Conservation (phyloP, 1,140 invertebrate species). For the Penaeus chinensis region DNA sequence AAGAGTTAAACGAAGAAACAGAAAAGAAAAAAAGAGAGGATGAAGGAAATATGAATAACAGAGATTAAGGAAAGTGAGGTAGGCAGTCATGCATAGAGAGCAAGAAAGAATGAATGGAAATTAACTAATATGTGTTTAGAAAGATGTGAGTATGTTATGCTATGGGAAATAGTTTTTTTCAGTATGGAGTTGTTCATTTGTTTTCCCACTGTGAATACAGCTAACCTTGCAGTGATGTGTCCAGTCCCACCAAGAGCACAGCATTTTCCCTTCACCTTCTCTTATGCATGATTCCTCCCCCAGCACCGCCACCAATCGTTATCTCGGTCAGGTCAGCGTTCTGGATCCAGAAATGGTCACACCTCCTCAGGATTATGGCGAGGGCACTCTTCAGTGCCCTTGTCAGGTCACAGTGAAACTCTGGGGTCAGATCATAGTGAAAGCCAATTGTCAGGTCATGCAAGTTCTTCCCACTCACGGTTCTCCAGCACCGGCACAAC, state of each 20-base stretch:
- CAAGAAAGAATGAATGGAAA: not conserved
- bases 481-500: constrained; percentile 23
- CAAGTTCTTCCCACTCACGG: constrained; percentile 21
- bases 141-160: not conserved
- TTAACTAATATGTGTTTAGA: not conserved
- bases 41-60: not conserved
- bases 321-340: constrained; percentile 23
- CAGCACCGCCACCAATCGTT: constrained; percentile 34
- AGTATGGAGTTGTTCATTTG: constrained; percentile 8
- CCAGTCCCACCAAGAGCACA: constrained; percentile 3
- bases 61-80: not conserved
- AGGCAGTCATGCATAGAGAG: not conserved
- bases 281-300: constrained; percentile 51
- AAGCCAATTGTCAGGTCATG: constrained; percentile 27
- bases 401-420: constrained; percentile 20
- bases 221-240: not conserved
- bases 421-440: constrained; percentile 24
- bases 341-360: constrained; percentile 26
- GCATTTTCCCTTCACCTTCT: constrained; percentile 22
- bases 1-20: not conserved
- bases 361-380: constrained; percentile 25
- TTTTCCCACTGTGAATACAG: not conserved
- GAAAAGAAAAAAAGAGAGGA: not conserved
- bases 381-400: constrained; percentile 10
- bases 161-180: too few species aligned